Evolutionary conservation across 2,113 vertebrate species (phyloP).

Genomic region (Tiliqua scincoides): DNA sequence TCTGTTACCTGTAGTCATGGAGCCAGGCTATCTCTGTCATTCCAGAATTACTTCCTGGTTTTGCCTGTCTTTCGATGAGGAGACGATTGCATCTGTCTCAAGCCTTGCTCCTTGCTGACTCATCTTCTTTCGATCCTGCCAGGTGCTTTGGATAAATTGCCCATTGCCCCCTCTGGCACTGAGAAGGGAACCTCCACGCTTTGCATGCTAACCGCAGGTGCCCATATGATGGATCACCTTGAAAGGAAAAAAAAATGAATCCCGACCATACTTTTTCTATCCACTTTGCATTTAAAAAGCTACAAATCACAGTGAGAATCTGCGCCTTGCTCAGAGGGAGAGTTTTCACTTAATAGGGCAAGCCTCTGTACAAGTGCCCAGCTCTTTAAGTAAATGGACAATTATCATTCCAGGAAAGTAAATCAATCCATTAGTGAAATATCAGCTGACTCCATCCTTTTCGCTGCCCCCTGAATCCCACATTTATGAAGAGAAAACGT

Average conservation of each 20-base stretch:
- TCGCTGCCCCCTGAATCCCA: conserved; percentile 5
- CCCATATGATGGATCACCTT: conserved; percentile 3
- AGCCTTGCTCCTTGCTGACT: background rate
- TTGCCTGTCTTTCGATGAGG: background rate
- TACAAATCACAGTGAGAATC: conserved; percentile 24
- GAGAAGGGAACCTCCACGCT: background rate
- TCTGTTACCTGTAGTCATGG: background rate
- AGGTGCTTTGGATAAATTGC: background rate
- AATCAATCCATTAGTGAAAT: conserved; percentile 43
- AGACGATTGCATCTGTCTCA: background rate
- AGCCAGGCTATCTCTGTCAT: background rate
- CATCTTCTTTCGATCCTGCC: background rate
- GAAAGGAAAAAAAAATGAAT: background rate
- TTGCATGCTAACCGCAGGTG: background rate
- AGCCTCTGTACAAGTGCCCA: conserved; percentile 18
- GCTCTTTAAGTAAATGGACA: conserved; percentile 43
- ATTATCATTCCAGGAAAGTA: conserved; percentile 39
- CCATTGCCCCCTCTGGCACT: background rate
- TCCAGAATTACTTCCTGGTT: background rate
- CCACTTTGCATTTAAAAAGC: conserved; percentile 42
- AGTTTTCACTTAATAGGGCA: conserved; percentile 7
- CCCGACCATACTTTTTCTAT: background rate
- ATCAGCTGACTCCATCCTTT: conserved; percentile 36
- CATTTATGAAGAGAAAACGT: conserved; percentile 9
- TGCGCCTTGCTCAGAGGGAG: background rate